Percentiles rank a stretch among this genome's conserved stretches.
Evolutionary conservation across 2,797 vertebrate species (phyloP).

Genomic region (Siniperca undulata): DNA sequence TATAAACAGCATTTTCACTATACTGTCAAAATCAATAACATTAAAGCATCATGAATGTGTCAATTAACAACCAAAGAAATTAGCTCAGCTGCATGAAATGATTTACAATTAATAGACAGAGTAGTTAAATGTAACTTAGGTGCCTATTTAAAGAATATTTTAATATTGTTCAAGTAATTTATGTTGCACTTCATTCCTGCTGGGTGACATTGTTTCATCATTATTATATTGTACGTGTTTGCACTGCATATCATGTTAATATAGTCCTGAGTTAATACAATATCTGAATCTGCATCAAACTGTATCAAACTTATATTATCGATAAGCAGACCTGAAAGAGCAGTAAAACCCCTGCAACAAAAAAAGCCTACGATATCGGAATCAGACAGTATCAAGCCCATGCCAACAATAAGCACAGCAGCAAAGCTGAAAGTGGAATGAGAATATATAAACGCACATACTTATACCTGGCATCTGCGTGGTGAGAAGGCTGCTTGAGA

Average conservation of each 20-base stretch:
- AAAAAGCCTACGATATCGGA: background rate
- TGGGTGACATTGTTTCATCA: background rate
- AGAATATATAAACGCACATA: constrained; percentile 1
- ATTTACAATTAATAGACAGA: background rate
- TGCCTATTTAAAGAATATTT: background rate
- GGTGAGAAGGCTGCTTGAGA: constrained; percentile 12
- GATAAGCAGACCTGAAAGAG: background rate
- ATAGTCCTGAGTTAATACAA: background rate
- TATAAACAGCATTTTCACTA: background rate
- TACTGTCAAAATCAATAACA: background rate
- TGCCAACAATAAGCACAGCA: background rate
- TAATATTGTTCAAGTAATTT: background rate
- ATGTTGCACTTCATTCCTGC: background rate
- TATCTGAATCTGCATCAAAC: background rate
- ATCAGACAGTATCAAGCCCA: background rate
- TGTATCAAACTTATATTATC: too few species aligned
- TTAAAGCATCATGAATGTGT: background rate
- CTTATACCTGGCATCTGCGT: background rate
- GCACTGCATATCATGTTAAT: background rate
- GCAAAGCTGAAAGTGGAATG: constrained; percentile 1
- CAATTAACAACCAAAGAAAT: background rate
- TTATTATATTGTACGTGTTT: background rate
- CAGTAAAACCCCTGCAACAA: background rate
- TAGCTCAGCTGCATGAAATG: background rate
- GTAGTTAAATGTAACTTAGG: background rate